phyloP scores from a whole-genome alignment of 2,797 vertebrate genomes.

The Rhodeus uyekii region DNA sequence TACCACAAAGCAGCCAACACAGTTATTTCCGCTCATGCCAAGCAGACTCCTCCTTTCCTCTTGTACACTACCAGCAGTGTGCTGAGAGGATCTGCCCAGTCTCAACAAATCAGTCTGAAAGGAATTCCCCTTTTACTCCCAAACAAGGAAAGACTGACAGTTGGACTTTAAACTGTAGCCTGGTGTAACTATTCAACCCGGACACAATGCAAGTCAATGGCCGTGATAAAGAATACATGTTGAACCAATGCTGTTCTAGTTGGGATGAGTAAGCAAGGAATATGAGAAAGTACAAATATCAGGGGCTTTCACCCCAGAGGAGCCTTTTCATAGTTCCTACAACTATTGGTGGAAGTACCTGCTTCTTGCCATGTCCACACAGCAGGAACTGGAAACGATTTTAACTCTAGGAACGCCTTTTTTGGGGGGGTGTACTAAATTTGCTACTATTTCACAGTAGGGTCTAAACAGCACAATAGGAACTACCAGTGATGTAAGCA shows the following conservation, averaged over 20 bases:
- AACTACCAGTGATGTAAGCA: not conserved
- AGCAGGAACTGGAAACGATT: not conserved
- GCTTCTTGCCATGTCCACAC: not conserved
- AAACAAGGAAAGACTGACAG: conserved; percentile 30
- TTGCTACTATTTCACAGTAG: too few species aligned
- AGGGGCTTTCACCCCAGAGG: not conserved
- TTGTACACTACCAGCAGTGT: conserved; percentile 17
- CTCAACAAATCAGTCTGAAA: conserved; percentile 34
- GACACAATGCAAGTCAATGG: not conserved
- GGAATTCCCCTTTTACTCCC: conserved; percentile 18
- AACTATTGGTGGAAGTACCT: not conserved
- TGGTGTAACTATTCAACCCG: not conserved
- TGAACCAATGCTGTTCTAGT: not conserved
- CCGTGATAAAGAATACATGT: not conserved
- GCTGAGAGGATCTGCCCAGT: conserved; percentile 21
- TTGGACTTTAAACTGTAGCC: conserved; percentile 28
- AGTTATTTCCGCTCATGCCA: conserved; percentile 22
- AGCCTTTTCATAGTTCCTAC: not conserved
- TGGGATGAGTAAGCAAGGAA: not conserved
- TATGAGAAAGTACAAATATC: not conserved
- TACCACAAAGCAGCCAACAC: not conserved
- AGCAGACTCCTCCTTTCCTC: not conserved
- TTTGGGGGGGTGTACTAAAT: not conserved
- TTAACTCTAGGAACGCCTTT: not conserved
- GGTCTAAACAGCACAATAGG: not conserved